Evolutionary conservation across 2,797 vertebrate genomes (phyloP).

Genomic region (Megalops cyprinoides): DNA sequence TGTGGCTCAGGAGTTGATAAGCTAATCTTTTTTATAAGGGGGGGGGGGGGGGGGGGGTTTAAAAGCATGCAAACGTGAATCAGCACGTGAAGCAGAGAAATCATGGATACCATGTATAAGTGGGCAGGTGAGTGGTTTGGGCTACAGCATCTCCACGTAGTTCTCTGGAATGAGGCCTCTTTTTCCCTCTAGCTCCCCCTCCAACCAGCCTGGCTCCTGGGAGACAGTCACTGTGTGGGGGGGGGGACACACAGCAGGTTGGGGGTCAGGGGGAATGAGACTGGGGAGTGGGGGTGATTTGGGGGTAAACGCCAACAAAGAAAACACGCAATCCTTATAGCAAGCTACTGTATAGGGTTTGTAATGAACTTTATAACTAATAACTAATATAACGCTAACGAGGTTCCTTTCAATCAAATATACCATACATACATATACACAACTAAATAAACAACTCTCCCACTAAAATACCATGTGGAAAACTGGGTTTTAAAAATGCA

Average conservation of each 20-base stretch:
- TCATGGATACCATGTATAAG: slow-evolving; percentile 90
- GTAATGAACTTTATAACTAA: not conserved
- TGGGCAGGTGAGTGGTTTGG: slow-evolving; percentile 36
- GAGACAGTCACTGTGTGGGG: slow-evolving; percentile 84
- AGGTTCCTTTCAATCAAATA: not conserved
- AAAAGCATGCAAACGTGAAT: slow-evolving; percentile 39
- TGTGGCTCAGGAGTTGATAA: slow-evolving; percentile 1
- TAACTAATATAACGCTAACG: not conserved
- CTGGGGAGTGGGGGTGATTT: slow-evolving; percentile 26
- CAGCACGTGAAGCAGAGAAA: slow-evolving; percentile 53
- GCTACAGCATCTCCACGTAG: slow-evolving; percentile 93
- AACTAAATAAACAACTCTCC: not conserved
- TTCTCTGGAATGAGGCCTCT: slow-evolving; percentile 97
- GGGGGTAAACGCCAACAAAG: not conserved
- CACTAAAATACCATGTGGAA: not conserved
- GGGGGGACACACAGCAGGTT: slow-evolving; percentile 48
- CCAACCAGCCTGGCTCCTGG: slow-evolving; percentile 97
- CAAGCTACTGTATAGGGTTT: not conserved
- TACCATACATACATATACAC: too few relatives aligned
- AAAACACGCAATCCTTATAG: not conserved
- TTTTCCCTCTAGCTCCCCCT: slow-evolving; percentile 93
- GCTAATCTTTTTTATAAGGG: not conserved
- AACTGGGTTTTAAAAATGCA: too few relatives aligned
- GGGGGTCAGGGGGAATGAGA: slow-evolving; percentile 48
- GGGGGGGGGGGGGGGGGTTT: not conserved